phyloP scores from a whole-genome alignment of 2,888 invertebrate genomes.

The Catocala sponsa region DNA sequence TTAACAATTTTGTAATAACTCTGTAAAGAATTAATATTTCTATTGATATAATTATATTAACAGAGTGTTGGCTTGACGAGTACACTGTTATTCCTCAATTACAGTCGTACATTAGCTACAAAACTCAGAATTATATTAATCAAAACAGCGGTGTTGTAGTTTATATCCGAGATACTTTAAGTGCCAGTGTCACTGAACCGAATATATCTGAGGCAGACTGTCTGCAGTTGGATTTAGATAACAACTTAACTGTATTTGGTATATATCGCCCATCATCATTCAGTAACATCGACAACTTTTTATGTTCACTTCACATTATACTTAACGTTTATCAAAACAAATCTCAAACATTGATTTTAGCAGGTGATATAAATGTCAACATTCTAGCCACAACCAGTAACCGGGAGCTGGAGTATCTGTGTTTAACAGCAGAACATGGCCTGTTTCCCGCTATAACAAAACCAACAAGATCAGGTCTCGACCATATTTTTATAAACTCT shows the following conservation, averaged over 20 bases:
- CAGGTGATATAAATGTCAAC: conserved; percentile 36
- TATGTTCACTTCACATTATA: conserved; percentile 13
- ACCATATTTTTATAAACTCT: conserved; percentile 23
- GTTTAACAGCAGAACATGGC: conserved; percentile 23
- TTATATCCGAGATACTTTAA: conserved; percentile 21
- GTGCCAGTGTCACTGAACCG: conserved; percentile 23
- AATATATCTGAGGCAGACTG: conserved; percentile 25
- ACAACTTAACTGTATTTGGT: conserved; percentile 12
- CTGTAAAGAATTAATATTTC: conserved; percentile 11
- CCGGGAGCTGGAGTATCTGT: conserved; percentile 13
- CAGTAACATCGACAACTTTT: conserved; percentile 9
- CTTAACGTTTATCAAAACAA: background rate
- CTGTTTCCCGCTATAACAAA: conserved; percentile 19
- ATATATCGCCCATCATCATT: conserved; percentile 35
- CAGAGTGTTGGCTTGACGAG: conserved; percentile 29
- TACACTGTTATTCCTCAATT: conserved; percentile 20
- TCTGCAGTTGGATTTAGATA: conserved; percentile 12
- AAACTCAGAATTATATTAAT: conserved; percentile 21
- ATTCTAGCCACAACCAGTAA: conserved; percentile 1
- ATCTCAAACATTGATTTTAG: conserved; percentile 13
- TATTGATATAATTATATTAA: conserved; percentile 26
- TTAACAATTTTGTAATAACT: conserved; percentile 18
- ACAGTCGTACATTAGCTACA: conserved; percentile 10
- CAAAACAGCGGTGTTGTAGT: conserved; percentile 27
- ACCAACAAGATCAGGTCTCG: conserved; percentile 27